phyloP scores from a whole-genome alignment of 2,888 invertebrate genomes.

The Drosophila peninsularis region DNA sequence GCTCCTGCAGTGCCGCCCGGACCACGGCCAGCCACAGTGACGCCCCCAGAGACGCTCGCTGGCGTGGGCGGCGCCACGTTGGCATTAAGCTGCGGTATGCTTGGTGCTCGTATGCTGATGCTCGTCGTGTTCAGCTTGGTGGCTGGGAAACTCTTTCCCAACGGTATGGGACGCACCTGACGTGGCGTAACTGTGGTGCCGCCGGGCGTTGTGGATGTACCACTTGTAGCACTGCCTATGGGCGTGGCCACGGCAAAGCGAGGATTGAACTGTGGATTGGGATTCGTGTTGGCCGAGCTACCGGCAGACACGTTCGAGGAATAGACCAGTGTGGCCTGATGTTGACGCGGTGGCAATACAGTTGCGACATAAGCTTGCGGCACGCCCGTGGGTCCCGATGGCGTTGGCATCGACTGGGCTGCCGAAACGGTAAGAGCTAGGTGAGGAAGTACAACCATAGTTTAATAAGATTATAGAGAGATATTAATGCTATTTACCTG shows the following conservation, averaged over 20 bases:
- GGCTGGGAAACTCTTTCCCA: slow-evolving; percentile 82
- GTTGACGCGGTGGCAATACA: slow-evolving; percentile 83
- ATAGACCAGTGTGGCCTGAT: slow-evolving; percentile 84
- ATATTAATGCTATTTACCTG: slow-evolving; percentile 31
- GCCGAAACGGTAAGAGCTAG: slow-evolving; percentile 66
- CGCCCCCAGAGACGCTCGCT: slow-evolving; percentile 66
- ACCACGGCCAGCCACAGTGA: slow-evolving; percentile 69
- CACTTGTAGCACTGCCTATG: slow-evolving; percentile 40
- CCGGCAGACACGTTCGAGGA: slow-evolving; percentile 80
- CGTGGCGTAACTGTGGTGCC: slow-evolving; percentile 77
- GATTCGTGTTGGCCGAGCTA: slow-evolving; percentile 60
- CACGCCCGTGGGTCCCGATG: slow-evolving; percentile 45
- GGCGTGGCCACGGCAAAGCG: slow-evolving; percentile 83
- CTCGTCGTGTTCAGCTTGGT: slow-evolving; percentile 83
- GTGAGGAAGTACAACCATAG: neutral
- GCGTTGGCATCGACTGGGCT: slow-evolving; percentile 46
- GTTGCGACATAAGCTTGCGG: slow-evolving; percentile 84
- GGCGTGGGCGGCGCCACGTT: slow-evolving; percentile 65
- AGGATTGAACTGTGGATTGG: slow-evolving; percentile 82
- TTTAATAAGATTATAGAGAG: neutral
- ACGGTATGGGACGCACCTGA: slow-evolving; percentile 83
- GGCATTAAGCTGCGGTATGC: slow-evolving; percentile 79
- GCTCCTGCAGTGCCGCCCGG: slow-evolving; percentile 51
- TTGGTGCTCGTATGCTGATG: slow-evolving; percentile 84
- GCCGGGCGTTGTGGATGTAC: slow-evolving; percentile 60